Percentiles rank a stretch among this genome's conserved stretches.
These are phyloP conservation scores for Pangasius krempfi DNA, from an alignment of 2,797 vertebrate species.

Conservation along the genomic window DNA sequence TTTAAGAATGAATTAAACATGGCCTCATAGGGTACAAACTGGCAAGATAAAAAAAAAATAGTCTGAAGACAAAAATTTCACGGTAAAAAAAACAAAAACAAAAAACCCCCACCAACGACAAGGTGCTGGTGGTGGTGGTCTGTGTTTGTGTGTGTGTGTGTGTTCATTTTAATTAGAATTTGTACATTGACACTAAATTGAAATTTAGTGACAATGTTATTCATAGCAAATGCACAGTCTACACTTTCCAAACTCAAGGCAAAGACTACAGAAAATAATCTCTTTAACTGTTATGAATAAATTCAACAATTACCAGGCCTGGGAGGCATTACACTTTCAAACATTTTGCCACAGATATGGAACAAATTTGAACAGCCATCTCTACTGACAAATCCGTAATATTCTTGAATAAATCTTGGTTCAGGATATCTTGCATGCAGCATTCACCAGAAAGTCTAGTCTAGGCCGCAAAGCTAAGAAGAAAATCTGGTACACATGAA, in stretches of 20 bases:
- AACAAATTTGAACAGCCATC: background rate
- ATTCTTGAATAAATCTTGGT: background rate
- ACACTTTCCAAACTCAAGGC: background rate
- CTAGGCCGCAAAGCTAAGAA: background rate
- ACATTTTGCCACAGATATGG: background rate
- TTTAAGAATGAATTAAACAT: conserved; percentile 9
- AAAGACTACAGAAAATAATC: background rate
- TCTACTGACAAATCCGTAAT: background rate
- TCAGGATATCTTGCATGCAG: background rate
- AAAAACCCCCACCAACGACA: background rate
- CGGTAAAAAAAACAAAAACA: background rate
- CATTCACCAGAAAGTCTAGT: background rate
- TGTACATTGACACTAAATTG: background rate
- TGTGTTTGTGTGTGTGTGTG: background rate
- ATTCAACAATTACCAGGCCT: conserved; percentile 4
- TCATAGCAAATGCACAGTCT: background rate
- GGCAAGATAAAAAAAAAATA: background rate
- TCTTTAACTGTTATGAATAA: background rate
- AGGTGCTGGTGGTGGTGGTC: background rate
- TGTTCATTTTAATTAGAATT: conserved; percentile 2
- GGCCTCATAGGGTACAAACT: background rate
- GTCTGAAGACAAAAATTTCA: background rate
- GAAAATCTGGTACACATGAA: background rate
- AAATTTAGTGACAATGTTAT: conserved; percentile 3
- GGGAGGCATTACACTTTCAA: background rate